Evolutionary conservation across 2,113 vertebrate genomes (phyloP).

Genomic region (Pelecanus crispus): DNA sequence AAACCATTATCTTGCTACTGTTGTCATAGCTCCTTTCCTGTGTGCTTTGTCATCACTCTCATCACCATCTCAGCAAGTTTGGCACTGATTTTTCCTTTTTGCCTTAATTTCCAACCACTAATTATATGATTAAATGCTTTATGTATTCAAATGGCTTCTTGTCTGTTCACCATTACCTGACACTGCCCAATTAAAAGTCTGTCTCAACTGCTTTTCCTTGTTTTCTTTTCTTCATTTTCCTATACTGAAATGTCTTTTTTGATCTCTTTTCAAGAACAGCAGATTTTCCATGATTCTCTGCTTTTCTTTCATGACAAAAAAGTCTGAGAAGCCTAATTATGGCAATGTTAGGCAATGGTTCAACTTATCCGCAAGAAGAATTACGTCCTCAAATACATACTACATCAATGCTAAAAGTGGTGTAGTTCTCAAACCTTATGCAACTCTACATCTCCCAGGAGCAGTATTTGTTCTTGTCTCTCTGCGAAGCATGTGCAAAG

Average conservation of each 20-base stretch:
- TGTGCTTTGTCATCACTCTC: background rate
- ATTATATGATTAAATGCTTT: background rate
- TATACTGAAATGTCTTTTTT: background rate
- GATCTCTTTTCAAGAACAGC: background rate
- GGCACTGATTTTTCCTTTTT: background rate
- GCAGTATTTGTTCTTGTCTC: background rate
- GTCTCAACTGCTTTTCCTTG: background rate
- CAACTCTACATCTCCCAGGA: background rate
- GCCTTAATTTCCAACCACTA: background rate
- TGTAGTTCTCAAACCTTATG: background rate
- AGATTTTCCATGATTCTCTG: background rate
- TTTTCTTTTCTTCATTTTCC: background rate
- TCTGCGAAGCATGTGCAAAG: background rate
- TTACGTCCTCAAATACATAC: background rate
- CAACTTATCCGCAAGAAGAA: background rate
- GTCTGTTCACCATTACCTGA: background rate
- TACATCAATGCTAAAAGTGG: background rate
- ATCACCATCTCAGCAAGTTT: background rate
- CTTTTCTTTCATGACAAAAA: background rate
- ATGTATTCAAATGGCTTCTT: background rate
- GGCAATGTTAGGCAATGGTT: background rate
- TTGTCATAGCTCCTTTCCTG: background rate
- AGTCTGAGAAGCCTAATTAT: background rate
- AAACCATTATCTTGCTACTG: background rate
- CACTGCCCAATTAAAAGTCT: background rate